Percentiles rank a stretch among this genome's conserved stretches.
Conservation (phyloP, 1,140 invertebrate genomes). For the Drosophila sulfurigaster region DNA sequence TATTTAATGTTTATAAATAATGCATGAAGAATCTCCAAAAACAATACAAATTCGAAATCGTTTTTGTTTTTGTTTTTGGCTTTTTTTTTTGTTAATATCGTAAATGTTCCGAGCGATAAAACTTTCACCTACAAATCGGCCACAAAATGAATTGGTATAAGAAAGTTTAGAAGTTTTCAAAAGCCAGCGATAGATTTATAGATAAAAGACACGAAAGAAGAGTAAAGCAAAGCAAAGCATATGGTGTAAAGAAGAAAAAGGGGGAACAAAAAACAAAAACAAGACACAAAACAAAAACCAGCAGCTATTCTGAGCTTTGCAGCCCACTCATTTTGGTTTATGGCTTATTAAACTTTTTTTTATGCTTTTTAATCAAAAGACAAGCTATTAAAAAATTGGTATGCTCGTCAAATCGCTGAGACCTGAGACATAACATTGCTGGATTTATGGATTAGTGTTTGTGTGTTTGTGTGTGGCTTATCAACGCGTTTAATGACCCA, state of each 20-base stretch:
- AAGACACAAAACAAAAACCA: background rate
- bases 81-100: slow-evolving; percentile 22
- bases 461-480: slow-evolving; percentile 31
- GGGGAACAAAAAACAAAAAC: background rate
- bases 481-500: slow-evolving; percentile 32
- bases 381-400: slow-evolving; percentile 44
- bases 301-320: slow-evolving; percentile 26
- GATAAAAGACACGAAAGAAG: background rate
- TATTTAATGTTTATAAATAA: slow-evolving; percentile 43
- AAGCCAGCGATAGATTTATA: slow-evolving; percentile 9
- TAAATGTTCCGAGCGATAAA: slow-evolving; percentile 44
- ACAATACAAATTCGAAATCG: slow-evolving; percentile 17
- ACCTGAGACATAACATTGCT: slow-evolving; percentile 1
- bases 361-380: slow-evolving; percentile 53
- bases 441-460: slow-evolving; percentile 39
- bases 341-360: slow-evolving; percentile 60
- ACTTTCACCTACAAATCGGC: slow-evolving; percentile 59
- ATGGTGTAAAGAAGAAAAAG: background rate
- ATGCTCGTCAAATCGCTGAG: slow-evolving; percentile 38
- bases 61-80: slow-evolving; percentile 9
- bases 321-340: slow-evolving; percentile 47
- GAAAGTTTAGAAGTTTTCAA: slow-evolving; percentile 55
- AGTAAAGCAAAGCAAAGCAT: background rate
- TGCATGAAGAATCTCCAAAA: slow-evolving; percentile 26
- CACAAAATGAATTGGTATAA: slow-evolving; percentile 40